phyloP scores from a whole-genome alignment of 2,888 invertebrate genomes.

The Schrankia costaestrigalis region DNA sequence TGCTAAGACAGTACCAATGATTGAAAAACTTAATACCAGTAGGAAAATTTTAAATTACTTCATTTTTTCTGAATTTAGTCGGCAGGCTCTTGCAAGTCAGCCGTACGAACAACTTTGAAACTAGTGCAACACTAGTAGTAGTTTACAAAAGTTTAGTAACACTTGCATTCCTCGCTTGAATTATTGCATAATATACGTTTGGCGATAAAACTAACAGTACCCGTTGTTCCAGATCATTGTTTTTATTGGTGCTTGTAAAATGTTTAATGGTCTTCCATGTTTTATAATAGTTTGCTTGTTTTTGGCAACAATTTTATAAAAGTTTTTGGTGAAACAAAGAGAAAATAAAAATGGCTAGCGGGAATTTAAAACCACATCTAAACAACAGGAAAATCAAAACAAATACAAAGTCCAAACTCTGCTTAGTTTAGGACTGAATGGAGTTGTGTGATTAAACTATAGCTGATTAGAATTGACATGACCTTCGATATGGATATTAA shows the following conservation, averaged over 20 bases:
- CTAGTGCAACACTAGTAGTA: conserved; percentile 40
- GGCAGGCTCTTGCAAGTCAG: conserved; percentile 37
- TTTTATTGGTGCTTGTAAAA: conserved; percentile 61
- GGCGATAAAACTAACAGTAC: conserved; percentile 58
- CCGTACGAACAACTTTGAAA: conserved; percentile 43
- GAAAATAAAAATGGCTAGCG: no score
- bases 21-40: conserved; percentile 38
- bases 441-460: no score
- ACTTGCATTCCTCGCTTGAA: conserved; percentile 64
- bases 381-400: no score
- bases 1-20: conserved; percentile 41
- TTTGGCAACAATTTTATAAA: conserved; percentile 16
- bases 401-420: no score
- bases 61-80: conserved; percentile 46
- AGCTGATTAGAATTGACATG: no score
- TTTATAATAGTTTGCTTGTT: conserved; percentile 26
- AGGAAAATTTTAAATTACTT: conserved; percentile 52
- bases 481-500: no score
- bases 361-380: no score
- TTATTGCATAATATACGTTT: conserved; percentile 63
- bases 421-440: no score
- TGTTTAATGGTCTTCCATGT: conserved; percentile 34
- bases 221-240: conserved; percentile 52
- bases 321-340: no score
- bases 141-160: conserved; percentile 50